phyloP scores from a whole-genome alignment of 2,113 vertebrate species.

The Oncorhynchus mykiss region DNA sequence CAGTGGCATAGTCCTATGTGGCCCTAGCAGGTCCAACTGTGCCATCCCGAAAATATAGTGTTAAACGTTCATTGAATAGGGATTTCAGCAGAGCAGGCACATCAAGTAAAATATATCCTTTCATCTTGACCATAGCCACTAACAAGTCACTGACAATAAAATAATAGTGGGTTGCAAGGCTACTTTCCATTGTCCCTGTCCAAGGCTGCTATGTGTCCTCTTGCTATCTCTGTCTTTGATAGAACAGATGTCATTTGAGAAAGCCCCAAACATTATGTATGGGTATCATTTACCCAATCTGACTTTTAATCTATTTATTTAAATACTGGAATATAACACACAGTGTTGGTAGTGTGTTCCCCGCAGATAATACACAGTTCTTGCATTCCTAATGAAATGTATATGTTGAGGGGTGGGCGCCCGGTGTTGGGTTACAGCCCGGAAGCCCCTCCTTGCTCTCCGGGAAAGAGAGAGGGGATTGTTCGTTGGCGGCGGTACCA shows the following conservation, averaged over 20 bases:
- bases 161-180: no score
- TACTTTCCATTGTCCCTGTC: no score
- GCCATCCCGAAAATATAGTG: no score
- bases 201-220: neutral
- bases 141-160: no score
- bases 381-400: constrained; percentile 72
- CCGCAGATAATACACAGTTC: constrained; percentile 71
- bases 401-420: constrained; percentile 70
- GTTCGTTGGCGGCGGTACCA: constrained; percentile 29
- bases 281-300: constrained; percentile 53
- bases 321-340: constrained; percentile 65
- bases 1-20: no score
- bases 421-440: constrained; percentile 75
- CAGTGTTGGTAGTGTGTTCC: constrained; percentile 67
- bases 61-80: no score
- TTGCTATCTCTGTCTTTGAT: constrained; percentile 29
- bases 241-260: constrained; percentile 63
- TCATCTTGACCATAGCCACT: no score
- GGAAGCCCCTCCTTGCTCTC: constrained; percentile 61
- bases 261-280: constrained; percentile 50
- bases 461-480: constrained; percentile 33
- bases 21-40: no score
- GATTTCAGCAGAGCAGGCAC: no score
- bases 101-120: no score
- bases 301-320: constrained; percentile 71